phyloP scores from a whole-genome alignment of 2,888 invertebrate genomes.

The Oscheius sp. region DNA sequence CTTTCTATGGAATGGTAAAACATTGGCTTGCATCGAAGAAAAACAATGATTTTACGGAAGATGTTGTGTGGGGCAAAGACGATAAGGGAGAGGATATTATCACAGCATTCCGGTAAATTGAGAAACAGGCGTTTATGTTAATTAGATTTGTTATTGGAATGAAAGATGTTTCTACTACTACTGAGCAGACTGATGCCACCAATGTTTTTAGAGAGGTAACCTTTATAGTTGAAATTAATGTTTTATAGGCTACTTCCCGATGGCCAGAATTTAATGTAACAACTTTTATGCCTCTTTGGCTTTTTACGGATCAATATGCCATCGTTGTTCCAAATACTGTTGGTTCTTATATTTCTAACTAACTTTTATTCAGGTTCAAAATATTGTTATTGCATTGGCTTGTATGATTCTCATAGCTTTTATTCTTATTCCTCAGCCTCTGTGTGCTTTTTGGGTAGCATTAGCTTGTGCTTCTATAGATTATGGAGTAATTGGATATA shows the following conservation, averaged over 20 bases:
- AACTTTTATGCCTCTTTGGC: constrained; percentile 70
- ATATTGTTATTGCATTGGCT: constrained; percentile 62
- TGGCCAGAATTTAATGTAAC: constrained; percentile 68
- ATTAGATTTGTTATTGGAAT: constrained; percentile 66
- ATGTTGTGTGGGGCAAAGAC: constrained; percentile 62
- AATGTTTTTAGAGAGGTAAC: constrained; percentile 57
- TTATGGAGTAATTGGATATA: constrained; percentile 90
- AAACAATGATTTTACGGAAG: constrained; percentile 61
- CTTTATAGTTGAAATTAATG: not conserved
- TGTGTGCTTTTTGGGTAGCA: constrained; percentile 92
- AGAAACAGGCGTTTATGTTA: not conserved
- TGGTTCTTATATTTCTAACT: not conserved
- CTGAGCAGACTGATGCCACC: constrained; percentile 67
- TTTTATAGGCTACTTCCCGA: constrained; percentile 41
- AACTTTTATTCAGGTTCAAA: constrained; percentile 50
- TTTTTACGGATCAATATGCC: constrained; percentile 70
- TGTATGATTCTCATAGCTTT: constrained; percentile 94
- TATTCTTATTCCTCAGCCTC: constrained; percentile 86
- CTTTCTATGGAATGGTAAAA: constrained; percentile 61
- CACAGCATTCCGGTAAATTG: constrained; percentile 40
- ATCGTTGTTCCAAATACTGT: constrained; percentile 70
- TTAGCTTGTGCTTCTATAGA: constrained; percentile 93
- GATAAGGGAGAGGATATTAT: constrained; percentile 39
- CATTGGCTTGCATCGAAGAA: constrained; percentile 63
- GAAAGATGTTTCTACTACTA: constrained; percentile 64